Evolutionary conservation across 2,888 invertebrate species (phyloP), one percentile per base, ranked within the genome.

Genomic region (Himalopsyche japonica): DNA sequence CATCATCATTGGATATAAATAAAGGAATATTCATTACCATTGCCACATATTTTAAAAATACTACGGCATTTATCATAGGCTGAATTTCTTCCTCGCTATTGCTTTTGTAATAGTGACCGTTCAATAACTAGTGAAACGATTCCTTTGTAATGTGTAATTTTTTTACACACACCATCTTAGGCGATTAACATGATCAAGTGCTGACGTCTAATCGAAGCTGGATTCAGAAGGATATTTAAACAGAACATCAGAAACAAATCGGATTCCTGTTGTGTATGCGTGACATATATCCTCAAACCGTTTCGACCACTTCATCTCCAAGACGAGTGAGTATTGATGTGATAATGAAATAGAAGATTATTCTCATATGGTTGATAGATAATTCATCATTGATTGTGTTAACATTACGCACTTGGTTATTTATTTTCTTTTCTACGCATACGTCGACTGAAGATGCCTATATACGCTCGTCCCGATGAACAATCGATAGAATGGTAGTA

Each of bases 301-400:
- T 57, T 57, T n/a, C 24, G 20, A 49, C 81, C 4, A 34, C 64
- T 70, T 34, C 24, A 30, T 43, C 34, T 30, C 49, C 20, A 20
- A 30, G 30, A 27, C 81, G 82, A 34, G 86, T 86, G 83, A 86
- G 86, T 86, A 86, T 86, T 81, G 81, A 84, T 82, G 84, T 81
- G 76, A 82, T 84, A 83, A 43, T 83, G 84, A 82, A 79, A 80
- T 85, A 79, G 83, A 80, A 81, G 30, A 80, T 49, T 48, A 37
- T 79, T 37, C 57, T 57, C 57, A 57, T 57, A 57, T 57, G 57
- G 57, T 57, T 57, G 57, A 57, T 57, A 57, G 57, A 57, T 57
- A 57, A 20, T 57, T 57, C 57, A 57, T 57, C 57, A 20, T 57
- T 57, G 57, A 57, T 57, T 57, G 57, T 57, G 57, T 57, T 57